Percentiles rank a stretch among this genome's conserved stretches.
phyloP scores from a whole-genome alignment of 2,113 vertebrate genomes.

The Elephantulus edwardii region DNA sequence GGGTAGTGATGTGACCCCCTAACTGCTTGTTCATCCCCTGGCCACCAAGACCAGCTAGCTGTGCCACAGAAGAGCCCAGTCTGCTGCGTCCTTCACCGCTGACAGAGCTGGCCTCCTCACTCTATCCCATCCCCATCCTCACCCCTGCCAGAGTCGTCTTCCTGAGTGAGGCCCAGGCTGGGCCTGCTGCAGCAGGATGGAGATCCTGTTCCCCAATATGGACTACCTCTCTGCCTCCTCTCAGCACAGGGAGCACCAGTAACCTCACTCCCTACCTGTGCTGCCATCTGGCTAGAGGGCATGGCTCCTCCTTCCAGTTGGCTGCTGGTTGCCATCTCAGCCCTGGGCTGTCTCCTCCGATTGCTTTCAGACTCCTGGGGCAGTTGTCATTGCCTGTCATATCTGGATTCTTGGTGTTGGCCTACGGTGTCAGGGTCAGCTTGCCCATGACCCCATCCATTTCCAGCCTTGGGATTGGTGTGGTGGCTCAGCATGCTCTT shows the following conservation, averaged over 20 bases:
- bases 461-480: background rate
- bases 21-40: too few species aligned
- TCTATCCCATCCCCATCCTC: background rate
- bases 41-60: too few species aligned
- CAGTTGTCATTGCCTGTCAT: background rate
- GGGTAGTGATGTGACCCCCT: background rate
- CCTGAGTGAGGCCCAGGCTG: background rate
- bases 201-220: background rate
- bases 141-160: background rate
- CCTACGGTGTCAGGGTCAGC: background rate
- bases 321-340: background rate
- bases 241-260: background rate
- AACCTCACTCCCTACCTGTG: background rate
- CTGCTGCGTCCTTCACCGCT: background rate
- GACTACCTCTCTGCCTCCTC: background rate
- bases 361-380: background rate
- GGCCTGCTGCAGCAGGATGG: background rate
- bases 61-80: background rate
- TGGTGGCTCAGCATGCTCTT: background rate
- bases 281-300: background rate
- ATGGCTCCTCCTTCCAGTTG: background rate
- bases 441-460: background rate
- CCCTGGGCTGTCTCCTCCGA: background rate
- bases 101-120: background rate
- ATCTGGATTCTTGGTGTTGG: background rate